Base-by-base conservation (phyloP, 2,888 invertebrate species). In the Cylloceria caligata region DNA sequence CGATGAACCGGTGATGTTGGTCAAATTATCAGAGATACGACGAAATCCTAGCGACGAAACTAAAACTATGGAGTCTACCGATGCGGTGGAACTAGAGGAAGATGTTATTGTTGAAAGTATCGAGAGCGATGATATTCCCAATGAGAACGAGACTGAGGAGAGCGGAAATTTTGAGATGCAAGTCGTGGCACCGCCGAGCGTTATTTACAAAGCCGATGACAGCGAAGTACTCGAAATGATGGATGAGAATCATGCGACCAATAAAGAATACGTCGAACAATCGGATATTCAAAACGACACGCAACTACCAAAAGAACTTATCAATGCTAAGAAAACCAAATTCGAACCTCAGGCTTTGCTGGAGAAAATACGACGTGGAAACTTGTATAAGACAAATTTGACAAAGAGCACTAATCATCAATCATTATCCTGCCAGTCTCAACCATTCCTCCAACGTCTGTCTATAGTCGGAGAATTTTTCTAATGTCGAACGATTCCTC, bases 391-490 rank as follows among this genome's bases (percentile, higher is more conserved):
- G 75, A 94, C 94, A 6, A 95, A 95, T 89, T 93, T 94, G 83
- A 94, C 95, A 0, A 95, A 95, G 90, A 93, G 93, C 13, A 91
- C 93, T 52, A 95, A 95, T 89, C 97, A 95, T 91, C 95, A 96
- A 81, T 90, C 96, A 13, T 93, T 98, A 75, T 95, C 96, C 62
- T 98, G 98, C 87, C 95, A 96, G 68, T 96, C 97, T 1, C 97
- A 97, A 76, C 96, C 97, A 16, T 97, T 97, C 92, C 92, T 96
- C 81, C 96, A 96, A 91, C 94, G 96, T 88, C 94, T 97, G 91
- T 96, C 96, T 16, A 94, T 97, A 84, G 95, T 96, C 81, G 97
- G 97, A 0, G 97, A 97, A 94, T 96, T 97, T 93, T 95, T 95
- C 89, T 92, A 85, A 87, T 62, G 9, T 19, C 21, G 11, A 52